A percentile compares a stretch with the other conserved stretches of the same genome.
phyloP scores from a whole-genome alignment of 1,140 invertebrate species.

The Mamestra configurata region DNA sequence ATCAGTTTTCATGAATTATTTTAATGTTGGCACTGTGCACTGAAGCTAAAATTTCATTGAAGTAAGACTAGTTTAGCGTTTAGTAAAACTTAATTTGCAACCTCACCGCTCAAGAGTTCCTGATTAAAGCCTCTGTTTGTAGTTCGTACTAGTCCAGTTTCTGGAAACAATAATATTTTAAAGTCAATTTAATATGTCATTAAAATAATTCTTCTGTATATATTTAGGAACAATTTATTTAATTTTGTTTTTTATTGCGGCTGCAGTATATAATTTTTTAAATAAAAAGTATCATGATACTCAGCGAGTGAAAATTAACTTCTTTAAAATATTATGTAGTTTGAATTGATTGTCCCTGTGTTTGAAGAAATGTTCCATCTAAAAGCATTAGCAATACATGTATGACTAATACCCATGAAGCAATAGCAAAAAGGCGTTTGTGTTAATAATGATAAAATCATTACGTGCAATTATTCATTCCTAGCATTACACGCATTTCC shows the following conservation, averaged over 20 bases:
- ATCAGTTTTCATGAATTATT: too few relatives aligned
- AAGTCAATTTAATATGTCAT: too few relatives aligned
- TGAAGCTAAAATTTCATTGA: not conserved
- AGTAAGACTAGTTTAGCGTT: not conserved
- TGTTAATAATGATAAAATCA: slow-evolving; percentile 36
- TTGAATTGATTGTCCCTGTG: too few relatives aligned
- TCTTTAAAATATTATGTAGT: too few relatives aligned
- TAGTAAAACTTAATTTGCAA: not conserved
- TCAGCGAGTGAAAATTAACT: too few relatives aligned
- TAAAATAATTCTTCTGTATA: too few relatives aligned
- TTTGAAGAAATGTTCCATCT: not conserved
- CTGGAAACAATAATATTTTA: too few relatives aligned
- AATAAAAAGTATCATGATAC: too few relatives aligned
- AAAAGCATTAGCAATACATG: not conserved
- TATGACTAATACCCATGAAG: slow-evolving; percentile 4
- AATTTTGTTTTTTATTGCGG: too few relatives aligned
- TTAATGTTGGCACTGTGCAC: not conserved
- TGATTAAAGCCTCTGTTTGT: not conserved
- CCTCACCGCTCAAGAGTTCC: slow-evolving; percentile 1
- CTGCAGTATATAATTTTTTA: too few relatives aligned
- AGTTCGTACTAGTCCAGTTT: not conserved
- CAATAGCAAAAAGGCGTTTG: slow-evolving; percentile 12
- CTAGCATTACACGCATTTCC: slow-evolving; percentile 24
- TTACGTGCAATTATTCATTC: slow-evolving; percentile 45
- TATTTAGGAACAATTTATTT: too few relatives aligned